phyloP scores from a whole-genome alignment of 1,140 invertebrate species.

The Monomorium pharaonis region DNA sequence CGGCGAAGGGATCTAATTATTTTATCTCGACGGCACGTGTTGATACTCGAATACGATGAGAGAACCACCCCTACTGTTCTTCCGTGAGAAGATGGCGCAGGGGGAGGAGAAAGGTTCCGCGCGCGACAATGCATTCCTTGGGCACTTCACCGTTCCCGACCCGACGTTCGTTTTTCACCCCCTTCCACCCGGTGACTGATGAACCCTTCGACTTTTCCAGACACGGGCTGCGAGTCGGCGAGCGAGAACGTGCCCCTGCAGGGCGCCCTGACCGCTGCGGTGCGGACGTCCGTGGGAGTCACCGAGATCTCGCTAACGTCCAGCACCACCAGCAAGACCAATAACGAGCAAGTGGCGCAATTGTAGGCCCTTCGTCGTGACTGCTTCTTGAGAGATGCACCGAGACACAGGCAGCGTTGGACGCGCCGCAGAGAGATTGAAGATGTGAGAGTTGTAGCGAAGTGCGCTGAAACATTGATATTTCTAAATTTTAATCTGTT shows the following conservation, averaged over 20 bases:
- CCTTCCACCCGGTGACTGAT: background rate
- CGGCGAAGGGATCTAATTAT: background rate
- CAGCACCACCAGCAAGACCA: conserved; percentile 78
- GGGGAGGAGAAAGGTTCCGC: background rate
- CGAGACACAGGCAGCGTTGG: background rate
- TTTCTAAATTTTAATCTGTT: conserved; percentile 7
- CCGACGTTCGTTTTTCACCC: background rate
- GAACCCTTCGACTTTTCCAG: conserved; percentile 73
- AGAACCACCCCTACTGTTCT: no score
- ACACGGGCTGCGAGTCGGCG: conserved; percentile 77
- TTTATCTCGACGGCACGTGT: background rate
- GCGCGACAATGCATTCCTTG: background rate
- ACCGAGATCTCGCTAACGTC: conserved; percentile 81
- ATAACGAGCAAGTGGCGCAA: conserved; percentile 81
- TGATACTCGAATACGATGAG: background rate
- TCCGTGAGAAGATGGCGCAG: no score
- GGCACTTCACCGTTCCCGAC: background rate
- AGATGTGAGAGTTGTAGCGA: background rate
- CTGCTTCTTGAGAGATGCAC: background rate
- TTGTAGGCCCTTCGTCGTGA: conserved; percentile 69
- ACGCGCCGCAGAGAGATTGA: background rate
- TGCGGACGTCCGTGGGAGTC: conserved; percentile 81
- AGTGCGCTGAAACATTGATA: background rate
- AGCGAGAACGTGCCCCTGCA: conserved; percentile 81
- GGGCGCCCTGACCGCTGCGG: conserved; percentile 79